Evolutionary conservation across 2,113 vertebrate genomes (phyloP).

Genomic region (Odontesthes bonariensis): DNA sequence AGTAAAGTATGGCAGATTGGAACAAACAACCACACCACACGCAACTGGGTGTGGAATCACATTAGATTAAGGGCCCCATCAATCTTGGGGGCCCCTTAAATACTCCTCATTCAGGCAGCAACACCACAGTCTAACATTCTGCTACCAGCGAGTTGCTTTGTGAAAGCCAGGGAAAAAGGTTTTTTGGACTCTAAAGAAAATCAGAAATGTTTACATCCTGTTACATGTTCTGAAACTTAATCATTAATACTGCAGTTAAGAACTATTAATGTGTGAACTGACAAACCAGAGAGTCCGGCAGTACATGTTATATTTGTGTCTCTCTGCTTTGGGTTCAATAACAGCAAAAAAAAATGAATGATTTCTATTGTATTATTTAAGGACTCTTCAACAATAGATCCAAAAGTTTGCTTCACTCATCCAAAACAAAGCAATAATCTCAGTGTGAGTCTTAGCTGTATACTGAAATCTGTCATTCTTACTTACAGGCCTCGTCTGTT

Average conservation of each 20-base stretch:
- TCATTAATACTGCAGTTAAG: background rate
- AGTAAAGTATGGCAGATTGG: background rate
- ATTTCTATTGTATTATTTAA: no score
- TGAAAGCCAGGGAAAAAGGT: constrained; percentile 8
- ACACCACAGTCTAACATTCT: background rate
- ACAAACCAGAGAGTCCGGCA: background rate
- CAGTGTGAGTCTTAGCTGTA: no score
- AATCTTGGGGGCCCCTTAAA: constrained; percentile 28
- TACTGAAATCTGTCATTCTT: no score
- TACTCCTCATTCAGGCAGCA: constrained; percentile 47
- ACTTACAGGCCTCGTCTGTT: no score
- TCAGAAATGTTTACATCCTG: background rate
- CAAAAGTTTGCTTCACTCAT: no score
- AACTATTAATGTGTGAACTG: no score
- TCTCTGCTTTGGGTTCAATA: background rate
- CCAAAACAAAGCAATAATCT: no score
- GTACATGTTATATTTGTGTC: background rate
- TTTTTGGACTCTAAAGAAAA: background rate
- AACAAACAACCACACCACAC: constrained; percentile 5
- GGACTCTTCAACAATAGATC: no score
- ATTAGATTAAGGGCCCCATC: constrained; percentile 29
- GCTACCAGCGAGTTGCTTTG: constrained; percentile 14
- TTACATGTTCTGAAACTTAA: background rate
- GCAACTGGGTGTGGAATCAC: constrained; percentile 6
- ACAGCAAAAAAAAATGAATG: no score